phyloP scores from a whole-genome alignment of 2,113 vertebrate genomes.

The Athene cunicularia region DNA sequence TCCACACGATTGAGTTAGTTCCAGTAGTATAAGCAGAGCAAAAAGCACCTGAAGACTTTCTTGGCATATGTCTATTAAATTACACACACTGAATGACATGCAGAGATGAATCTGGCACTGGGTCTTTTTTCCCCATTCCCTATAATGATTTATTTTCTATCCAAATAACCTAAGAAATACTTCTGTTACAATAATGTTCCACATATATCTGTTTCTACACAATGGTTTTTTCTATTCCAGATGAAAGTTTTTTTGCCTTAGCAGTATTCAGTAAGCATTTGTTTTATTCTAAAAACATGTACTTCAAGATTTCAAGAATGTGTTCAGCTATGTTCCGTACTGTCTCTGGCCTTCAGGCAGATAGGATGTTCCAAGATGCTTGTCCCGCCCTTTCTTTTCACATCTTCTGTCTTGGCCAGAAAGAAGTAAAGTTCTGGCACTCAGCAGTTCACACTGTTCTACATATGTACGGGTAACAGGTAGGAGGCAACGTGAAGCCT shows the following conservation, averaged over 20 bases:
- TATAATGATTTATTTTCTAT: not conserved
- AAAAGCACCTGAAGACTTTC: not conserved
- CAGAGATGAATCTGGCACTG: not conserved
- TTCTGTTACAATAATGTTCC: not conserved
- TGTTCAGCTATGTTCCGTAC: not conserved
- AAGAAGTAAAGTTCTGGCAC: not conserved
- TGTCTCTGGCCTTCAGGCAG: not conserved
- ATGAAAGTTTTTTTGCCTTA: not conserved
- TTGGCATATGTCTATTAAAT: not conserved
- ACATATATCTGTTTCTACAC: not conserved
- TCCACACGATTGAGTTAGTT: not conserved
- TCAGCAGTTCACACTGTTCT: not conserved
- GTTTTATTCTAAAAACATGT: not conserved
- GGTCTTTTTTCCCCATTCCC: not conserved
- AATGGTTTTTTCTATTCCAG: not conserved
- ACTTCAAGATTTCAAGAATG: not conserved
- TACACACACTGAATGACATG: not conserved
- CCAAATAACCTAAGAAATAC: not conserved
- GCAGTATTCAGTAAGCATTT: not conserved
- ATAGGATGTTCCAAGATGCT: not conserved
- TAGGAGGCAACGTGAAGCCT: not conserved
- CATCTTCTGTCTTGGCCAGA: not conserved
- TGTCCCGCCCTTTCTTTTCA: not conserved
- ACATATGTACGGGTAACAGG: not conserved
- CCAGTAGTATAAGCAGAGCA: not conserved